phyloP scores from a whole-genome alignment of 2,113 vertebrate genomes.

The Agelaius phoeniceus region DNA sequence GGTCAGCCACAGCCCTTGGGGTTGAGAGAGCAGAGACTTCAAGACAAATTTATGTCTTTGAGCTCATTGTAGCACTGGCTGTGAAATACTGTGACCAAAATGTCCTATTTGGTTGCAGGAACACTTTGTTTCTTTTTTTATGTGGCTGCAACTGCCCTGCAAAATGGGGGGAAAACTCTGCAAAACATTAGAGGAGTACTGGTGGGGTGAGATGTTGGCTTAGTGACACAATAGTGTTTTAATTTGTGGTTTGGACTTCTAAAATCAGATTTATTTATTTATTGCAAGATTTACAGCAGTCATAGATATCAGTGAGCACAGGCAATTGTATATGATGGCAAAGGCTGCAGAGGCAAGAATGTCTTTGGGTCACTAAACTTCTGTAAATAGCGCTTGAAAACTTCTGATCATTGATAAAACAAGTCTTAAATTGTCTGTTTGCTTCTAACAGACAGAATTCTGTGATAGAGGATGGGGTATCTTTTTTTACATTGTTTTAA shows the following conservation, averaged over 20 bases:
- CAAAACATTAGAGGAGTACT: background rate
- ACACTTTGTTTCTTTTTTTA: background rate
- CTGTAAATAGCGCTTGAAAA: background rate
- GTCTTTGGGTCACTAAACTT: background rate
- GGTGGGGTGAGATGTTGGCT: background rate
- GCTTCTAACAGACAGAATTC: background rate
- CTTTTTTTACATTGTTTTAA: background rate
- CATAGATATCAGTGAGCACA: background rate
- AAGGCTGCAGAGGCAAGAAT: background rate
- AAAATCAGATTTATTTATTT: background rate
- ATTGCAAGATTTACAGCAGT: background rate
- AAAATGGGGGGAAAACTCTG: background rate
- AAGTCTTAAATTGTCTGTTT: background rate
- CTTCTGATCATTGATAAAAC: background rate
- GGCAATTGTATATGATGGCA: accelerated
- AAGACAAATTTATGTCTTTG: background rate
- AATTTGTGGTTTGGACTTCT: background rate
- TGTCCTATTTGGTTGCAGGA: background rate
- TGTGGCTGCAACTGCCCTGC: background rate
- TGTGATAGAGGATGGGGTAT: accelerated
- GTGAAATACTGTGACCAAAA: background rate
- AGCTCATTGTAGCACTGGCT: background rate
- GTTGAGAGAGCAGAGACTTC: background rate
- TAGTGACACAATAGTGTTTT: background rate
- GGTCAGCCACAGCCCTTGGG: background rate